Evolutionary conservation across 1,140 invertebrate genomes (phyloP), one percentile per base, ranked within the genome.

Genomic region (Polyergus mexicanus): DNA sequence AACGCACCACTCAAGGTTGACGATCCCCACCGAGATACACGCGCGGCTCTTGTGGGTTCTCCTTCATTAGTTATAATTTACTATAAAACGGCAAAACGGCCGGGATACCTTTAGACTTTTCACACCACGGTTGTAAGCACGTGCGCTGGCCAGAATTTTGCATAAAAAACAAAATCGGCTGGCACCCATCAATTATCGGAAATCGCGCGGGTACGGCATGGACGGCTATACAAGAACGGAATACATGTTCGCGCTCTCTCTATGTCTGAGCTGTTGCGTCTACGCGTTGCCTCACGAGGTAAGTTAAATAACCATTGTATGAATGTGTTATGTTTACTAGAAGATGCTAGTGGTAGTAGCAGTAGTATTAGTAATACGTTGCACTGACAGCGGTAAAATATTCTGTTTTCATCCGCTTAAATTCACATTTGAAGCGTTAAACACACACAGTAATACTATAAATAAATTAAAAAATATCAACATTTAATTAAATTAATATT

Each of bases 21-120:
- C 91, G 91, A 88, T 91, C 93, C 92, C 92, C 94, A 91, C 93
- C 90, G 85, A 56, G 22, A 47, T 66, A 71, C 51, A 10, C 62
- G 72, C 66, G 25, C 65, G 69, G 74, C 38, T 38, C 47, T 51
- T 19, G 47, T 51, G 72, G 81, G 68, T 44, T 80, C 47, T 51
- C 19, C 86, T 91, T 92, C 94, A 94, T 94, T 95, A 95, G 94
- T 95, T 95, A 95, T 95, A 95, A 94, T 94, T 94, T 94, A 94
- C 94, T 95, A 95, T 95, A 95, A 95, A 95, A 95, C 94, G 93
- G 93, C 93, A 94, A 94, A 94, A 94, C 92, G 85, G 72, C 86
- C 88, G 86, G 86, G 86, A 91, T 91, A 91, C 90, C 80, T 88
- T 92, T 93, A 93, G 80, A 88, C 90, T 92, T 94, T 92, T 92